Evolutionary conservation across 2,797 vertebrate species (phyloP).

Genomic region (Malurus splendens): DNA sequence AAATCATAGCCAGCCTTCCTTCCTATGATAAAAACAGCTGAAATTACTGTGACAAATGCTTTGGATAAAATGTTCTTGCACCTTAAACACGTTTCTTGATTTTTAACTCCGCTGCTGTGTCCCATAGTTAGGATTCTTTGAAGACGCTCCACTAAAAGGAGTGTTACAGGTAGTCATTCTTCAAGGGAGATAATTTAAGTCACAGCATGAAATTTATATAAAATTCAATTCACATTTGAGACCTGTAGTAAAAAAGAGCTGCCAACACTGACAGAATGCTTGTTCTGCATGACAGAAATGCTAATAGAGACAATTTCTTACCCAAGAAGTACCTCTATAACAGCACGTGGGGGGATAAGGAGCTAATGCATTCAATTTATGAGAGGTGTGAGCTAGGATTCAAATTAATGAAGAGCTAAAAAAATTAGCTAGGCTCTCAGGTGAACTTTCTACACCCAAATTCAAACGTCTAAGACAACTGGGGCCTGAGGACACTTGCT

Average conservation of each 20-base stretch:
- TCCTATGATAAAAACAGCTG: neutral
- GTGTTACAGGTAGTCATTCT: slow-evolving; percentile 14
- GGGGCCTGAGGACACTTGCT: neutral
- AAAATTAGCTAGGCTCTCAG: neutral
- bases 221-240: slow-evolving; percentile 48
- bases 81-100: neutral
- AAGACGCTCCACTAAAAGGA: slow-evolving; percentile 2
- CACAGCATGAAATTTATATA: slow-evolving; percentile 25
- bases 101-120: neutral
- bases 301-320: slow-evolving; percentile 16
- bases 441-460: neutral
- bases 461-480: neutral
- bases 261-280: neutral
- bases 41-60: neutral
- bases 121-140: neutral
- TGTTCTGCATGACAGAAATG: slow-evolving; percentile 31
- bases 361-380: neutral
- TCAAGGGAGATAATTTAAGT: slow-evolving; percentile 18
- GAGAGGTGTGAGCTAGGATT: neutral
- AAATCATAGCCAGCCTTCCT: neutral
- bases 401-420: neutral
- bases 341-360: neutral
- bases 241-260: slow-evolving; percentile 12
- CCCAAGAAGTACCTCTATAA: neutral
- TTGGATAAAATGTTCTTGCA: neutral